phyloP scores from a whole-genome alignment of 2,113 vertebrate genomes.

The Sula dactylatra region DNA sequence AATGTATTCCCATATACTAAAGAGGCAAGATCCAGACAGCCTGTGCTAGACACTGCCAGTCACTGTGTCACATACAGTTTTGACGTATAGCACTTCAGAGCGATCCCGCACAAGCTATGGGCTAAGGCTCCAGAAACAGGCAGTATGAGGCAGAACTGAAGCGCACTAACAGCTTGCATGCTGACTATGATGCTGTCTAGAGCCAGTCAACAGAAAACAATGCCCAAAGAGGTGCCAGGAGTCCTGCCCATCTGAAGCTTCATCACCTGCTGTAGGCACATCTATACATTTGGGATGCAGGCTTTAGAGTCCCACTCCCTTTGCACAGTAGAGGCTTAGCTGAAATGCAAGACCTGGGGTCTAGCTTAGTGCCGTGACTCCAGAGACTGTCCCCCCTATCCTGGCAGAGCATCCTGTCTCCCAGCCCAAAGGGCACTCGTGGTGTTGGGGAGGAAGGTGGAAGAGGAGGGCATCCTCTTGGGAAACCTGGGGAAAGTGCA shows the following conservation, averaged over 20 bases:
- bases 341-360: not conserved
- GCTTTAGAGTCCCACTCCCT: not conserved
- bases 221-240: not conserved
- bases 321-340: not conserved
- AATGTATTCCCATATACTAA: not conserved
- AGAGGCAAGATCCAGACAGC: not conserved
- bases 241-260: not conserved
- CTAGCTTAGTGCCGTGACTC: not conserved
- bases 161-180: not conserved
- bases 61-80: not conserved
- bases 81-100: not conserved
- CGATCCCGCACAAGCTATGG: not conserved
- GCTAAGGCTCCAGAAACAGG: not conserved
- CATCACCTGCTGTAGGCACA: not conserved
- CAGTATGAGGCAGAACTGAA: not conserved
- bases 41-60: not conserved
- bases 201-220: not conserved
- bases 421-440: fast-evolving
- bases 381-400: not conserved
- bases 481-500: not conserved
- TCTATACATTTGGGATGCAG: not conserved
- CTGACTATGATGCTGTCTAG: not conserved
- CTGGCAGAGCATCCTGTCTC: not conserved
- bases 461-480: not conserved
- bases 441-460: not conserved